Base-by-base conservation (phyloP, 2,113 vertebrate species). In the Furnarius figulus region DNA sequence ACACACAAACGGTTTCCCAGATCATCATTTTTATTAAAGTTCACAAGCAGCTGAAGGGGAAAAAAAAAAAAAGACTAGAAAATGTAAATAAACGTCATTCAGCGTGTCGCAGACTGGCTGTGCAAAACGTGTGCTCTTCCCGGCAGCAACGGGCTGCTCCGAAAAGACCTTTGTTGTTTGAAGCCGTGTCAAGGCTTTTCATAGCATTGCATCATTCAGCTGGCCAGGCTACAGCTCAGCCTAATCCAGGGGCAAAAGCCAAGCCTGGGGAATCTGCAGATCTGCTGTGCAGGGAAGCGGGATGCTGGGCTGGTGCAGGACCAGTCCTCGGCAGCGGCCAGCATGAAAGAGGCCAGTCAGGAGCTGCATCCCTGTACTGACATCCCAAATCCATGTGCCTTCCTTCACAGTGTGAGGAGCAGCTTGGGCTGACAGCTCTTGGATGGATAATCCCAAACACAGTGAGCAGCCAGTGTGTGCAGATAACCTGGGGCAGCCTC, bases 1-100 rank as follows among this genome's bases (percentile, higher is more conserved):
- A 76, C 47, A 84, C 82, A 79, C 73, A 80, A 74, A 74, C 1
- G 2, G 55, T 91, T 96, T 95, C 95, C 85, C 95, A 96, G 92
- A 70, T 81, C 78, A 87, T 97, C 68, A 95, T 87, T 95, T 97
- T 97, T 96, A 97, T 97, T 97, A 87, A 97, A 92, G 76, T 91
- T 92, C 35, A 55, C 73, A 91, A 84, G 81, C 76, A 88, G 70
- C 84, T 73, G 70, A 87, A 93, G 77, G 46, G 49, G 0, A 7
- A 37, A 62, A 52, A 47, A 62, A 52, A 47, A 58, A 59, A 59
- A 80, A 86, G 19, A 4, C 74, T 47, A 68, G 33, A 76, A 91
- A 90, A 83, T 59, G 80, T 95, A 94, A 96, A 95, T 87, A 94
- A 91, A 87, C 6, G 20, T 70, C 85, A 93, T 28, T 72, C 75